Percentiles rank a stretch among this genome's conserved stretches.
Evolutionary conservation across 2,888 invertebrate genomes (phyloP).

Genomic region (Auanema sp.): DNA sequence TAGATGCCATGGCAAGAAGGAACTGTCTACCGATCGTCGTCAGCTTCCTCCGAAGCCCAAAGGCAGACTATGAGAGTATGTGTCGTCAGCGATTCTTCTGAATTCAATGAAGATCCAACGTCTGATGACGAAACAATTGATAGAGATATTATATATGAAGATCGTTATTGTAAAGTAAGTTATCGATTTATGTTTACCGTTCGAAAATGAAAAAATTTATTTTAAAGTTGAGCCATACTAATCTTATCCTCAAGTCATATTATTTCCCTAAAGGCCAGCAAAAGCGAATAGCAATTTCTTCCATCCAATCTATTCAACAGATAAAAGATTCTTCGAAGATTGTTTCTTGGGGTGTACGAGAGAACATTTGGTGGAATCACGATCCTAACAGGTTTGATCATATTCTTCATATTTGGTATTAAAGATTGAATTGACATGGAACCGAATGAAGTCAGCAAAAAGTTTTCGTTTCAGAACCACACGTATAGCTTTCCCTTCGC

Average conservation of each 20-base stretch:
- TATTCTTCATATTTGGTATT: neutral
- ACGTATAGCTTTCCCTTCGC: conserved; percentile 1
- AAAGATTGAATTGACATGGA: conserved; percentile 3
- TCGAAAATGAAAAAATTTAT: neutral
- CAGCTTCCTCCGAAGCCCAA: too few relatives aligned
- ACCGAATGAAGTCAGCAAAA: neutral
- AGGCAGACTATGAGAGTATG: conserved; percentile 12
- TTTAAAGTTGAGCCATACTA: neutral
- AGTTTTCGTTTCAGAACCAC: conserved; percentile 10
- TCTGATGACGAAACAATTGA: conserved; percentile 7
- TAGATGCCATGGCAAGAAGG: too few relatives aligned
- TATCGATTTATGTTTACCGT: neutral
- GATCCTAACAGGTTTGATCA: conserved; percentile 14
- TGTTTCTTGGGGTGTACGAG: conserved; percentile 9
- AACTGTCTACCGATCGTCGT: too few relatives aligned
- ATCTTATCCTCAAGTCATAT: conserved; percentile 15
- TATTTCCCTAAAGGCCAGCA: conserved; percentile 19
- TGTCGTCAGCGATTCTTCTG: conserved; percentile 10
- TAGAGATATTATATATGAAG: conserved; percentile 9
- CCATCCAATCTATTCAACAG: conserved; percentile 1
- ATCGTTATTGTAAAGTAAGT: conserved; percentile 12
- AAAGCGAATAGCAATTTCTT: conserved; percentile 6
- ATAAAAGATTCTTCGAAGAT: neutral
- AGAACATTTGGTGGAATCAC: conserved; percentile 14
- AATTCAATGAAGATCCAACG: conserved; percentile 14